phyloP scores from a whole-genome alignment of 1,140 invertebrate genomes.

The Mactra quadrangularis region DNA sequence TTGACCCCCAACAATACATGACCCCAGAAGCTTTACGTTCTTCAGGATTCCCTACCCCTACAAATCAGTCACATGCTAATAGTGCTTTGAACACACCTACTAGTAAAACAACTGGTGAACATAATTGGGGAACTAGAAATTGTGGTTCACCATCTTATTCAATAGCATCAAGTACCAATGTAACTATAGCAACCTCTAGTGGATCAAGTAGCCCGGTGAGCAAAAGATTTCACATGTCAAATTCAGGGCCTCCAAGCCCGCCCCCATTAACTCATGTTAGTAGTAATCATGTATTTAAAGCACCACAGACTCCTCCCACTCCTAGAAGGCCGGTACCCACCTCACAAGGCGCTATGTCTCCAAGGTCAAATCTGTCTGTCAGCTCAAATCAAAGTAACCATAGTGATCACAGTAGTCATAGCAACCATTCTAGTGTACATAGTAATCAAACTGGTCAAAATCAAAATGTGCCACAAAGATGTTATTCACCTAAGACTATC shows the following conservation, averaged over 20 bases:
- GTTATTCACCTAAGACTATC: constrained; percentile 44
- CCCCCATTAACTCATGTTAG: constrained; percentile 60
- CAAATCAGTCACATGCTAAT: constrained; percentile 47
- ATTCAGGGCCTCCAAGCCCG: constrained; percentile 73
- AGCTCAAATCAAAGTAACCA: constrained; percentile 63
- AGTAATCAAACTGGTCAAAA: constrained; percentile 56
- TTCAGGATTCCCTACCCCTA: constrained; percentile 52
- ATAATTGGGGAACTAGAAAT: constrained; percentile 39
- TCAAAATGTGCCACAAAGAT: constrained; percentile 60
- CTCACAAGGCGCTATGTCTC: constrained; percentile 71
- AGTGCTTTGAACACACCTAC: constrained; percentile 63
- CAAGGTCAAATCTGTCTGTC: constrained; percentile 58
- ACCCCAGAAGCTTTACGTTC: constrained; percentile 74
- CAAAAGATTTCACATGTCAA: constrained; percentile 77
- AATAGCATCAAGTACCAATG: constrained; percentile 70
- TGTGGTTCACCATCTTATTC: constrained; percentile 71
- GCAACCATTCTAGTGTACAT: constrained; percentile 54
- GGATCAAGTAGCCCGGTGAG: constrained; percentile 77
- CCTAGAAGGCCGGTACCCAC: constrained; percentile 69
- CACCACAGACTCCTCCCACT: constrained; percentile 75
- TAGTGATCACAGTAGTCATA: constrained; percentile 41
- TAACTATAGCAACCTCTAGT: constrained; percentile 72
- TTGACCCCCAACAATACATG: constrained; percentile 79
- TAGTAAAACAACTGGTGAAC: constrained; percentile 55
- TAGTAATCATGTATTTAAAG: constrained; percentile 72